Evolutionary conservation across 1,140 invertebrate genomes (phyloP).

Genomic region (Physella acuta): DNA sequence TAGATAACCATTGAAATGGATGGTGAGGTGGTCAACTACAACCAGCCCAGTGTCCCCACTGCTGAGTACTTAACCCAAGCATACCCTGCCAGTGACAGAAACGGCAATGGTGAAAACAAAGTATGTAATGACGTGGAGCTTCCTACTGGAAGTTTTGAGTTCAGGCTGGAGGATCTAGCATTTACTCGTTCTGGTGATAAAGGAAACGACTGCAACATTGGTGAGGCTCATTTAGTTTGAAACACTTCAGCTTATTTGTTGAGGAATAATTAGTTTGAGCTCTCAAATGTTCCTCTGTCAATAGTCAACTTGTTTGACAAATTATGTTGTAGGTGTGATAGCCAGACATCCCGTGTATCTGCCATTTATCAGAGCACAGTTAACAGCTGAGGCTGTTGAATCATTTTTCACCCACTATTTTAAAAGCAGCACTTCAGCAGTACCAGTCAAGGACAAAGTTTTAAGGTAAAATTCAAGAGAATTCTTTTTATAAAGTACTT

Average conservation of each 20-base stretch:
- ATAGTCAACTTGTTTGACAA: no score
- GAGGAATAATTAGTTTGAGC: not conserved
- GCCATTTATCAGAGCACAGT: constrained; percentile 55
- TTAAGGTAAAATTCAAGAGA: constrained; percentile 13
- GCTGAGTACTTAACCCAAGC: constrained; percentile 32
- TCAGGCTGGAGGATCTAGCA: constrained; percentile 61
- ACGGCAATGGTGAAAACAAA: constrained; percentile 13
- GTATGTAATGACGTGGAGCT: constrained; percentile 14
- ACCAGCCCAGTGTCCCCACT: constrained; percentile 31
- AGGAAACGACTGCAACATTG: constrained; percentile 63
- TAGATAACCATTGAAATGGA: constrained; percentile 50
- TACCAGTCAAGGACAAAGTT: constrained; percentile 32
- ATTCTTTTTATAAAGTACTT: no score
- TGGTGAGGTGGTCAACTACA: constrained; percentile 43
- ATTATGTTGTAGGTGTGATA: constrained; percentile 63
- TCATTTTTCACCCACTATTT: constrained; percentile 62
- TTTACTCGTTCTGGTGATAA: constrained; percentile 65
- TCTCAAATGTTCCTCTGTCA: no score
- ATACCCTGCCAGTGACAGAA: constrained; percentile 21
- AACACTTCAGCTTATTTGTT: not conserved
- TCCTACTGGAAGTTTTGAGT: constrained; percentile 47
- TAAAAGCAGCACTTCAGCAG: constrained; percentile 32
- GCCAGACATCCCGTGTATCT: constrained; percentile 59
- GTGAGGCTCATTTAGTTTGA: no score
- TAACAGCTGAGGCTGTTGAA: constrained; percentile 59